Base-by-base conservation (phyloP, 2,113 vertebrate genomes). In the Prochilodus magdalenae region DNA sequence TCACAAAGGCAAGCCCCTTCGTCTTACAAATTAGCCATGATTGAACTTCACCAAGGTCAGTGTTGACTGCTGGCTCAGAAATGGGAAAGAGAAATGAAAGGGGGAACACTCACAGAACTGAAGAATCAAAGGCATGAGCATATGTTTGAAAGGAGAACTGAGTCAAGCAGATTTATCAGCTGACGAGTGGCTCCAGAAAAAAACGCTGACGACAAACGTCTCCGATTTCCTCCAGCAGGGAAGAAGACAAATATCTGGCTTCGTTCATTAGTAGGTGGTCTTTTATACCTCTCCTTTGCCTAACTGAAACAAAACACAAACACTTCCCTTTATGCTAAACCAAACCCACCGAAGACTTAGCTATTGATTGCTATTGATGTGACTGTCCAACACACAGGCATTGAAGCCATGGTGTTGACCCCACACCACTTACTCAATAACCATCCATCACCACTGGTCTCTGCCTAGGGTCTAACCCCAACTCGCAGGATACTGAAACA, bases 11-110 rank as follows among this genome's bases (percentile, higher is more conserved):
- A 75, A 18, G 71, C 73, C n/a, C 72, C 62, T 36, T 40, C 69
- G 12, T 80, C 69, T 57, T 73, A 16, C 75, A 72, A 53, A 84
- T 75, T 80, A 84, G 33, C 62, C 33, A 40, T 15, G 82, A 69
- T 47, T 63, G 36, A 67, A 75, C 57, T 69, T 75, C 44, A 55
- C 4, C 69, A 73, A 79, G 60, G 67, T 60, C 67, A 36, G 26
- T 44, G n/a, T 51, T 71, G 53, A 73, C 30, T 59, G 66, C 47
- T 69, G 67, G 67, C 78, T 76, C 71, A 57, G 77, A 57, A 44
- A 27, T 26, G 60, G 60, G 4, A 51, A 62, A 63, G 51, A 51
- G 47, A 20, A 71, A 40, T 26, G 77, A 69, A 33, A 76, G 73
- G 66, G n/a, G 44, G 71, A 36, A 63, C 10, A 36, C 40, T 73